These are phyloP conservation scores for Tetheella fluctuosa DNA, from an alignment of 2,888 invertebrate species.

Conservation along the genomic window DNA sequence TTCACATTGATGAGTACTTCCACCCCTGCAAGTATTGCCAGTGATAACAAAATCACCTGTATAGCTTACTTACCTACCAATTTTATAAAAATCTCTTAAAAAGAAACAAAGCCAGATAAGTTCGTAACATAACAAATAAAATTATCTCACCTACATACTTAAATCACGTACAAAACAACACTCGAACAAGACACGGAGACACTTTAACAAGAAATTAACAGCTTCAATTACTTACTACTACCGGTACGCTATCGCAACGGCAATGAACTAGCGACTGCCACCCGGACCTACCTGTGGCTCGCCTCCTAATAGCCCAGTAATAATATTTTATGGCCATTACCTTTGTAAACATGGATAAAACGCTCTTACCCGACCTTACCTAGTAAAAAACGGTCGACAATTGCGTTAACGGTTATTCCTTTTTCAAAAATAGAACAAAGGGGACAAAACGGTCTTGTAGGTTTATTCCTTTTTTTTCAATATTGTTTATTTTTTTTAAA, in stretches of 20 bases:
- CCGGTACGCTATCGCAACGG: slow-evolving; percentile 58
- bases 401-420: slow-evolving; percentile 63
- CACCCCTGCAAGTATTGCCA: no score
- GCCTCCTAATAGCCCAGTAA: slow-evolving; percentile 71
- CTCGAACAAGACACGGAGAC: slow-evolving; percentile 50
- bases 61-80: no score
- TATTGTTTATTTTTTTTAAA: no score
- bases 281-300: slow-evolving; percentile 77
- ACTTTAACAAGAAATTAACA: slow-evolving; percentile 68
- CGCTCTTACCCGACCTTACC: slow-evolving; percentile 60
- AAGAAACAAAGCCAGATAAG: background rate
- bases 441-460: slow-evolving; percentile 43
- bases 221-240: slow-evolving; percentile 70
- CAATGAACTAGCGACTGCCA: slow-evolving; percentile 67
- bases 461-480: slow-evolving; percentile 51
- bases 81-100: background rate
- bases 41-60: no score
- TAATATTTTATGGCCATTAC: slow-evolving; percentile 81
- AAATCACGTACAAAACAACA: slow-evolving; percentile 46
- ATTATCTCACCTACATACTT: slow-evolving; percentile 22
- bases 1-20: no score
- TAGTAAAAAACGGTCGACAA: slow-evolving; percentile 69
- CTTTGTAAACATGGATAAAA: slow-evolving; percentile 78
- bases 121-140: background rate
- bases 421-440: slow-evolving; percentile 57